Evolutionary conservation across 2,888 invertebrate genomes (phyloP).

Genomic region (Unio pictorum): DNA sequence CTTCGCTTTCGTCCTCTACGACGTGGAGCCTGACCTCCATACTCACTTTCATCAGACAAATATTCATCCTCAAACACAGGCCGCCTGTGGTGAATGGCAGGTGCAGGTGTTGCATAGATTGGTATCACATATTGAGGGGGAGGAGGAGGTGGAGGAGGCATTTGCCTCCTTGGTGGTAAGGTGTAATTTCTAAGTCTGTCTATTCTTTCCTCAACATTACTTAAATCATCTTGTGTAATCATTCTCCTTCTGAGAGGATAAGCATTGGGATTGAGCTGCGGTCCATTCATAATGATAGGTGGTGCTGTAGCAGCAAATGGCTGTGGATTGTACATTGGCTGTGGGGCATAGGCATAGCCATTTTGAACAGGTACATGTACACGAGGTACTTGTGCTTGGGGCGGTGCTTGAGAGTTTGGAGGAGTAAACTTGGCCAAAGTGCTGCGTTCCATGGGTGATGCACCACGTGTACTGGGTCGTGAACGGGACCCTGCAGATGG

Average conservation of each 20-base stretch:
- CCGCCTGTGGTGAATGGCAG: slow-evolving; percentile 45
- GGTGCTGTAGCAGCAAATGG: slow-evolving; percentile 31
- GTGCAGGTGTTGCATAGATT: slow-evolving; percentile 39
- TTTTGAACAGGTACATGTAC: slow-evolving; percentile 28
- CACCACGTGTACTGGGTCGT: slow-evolving; percentile 36
- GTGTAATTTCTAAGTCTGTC: slow-evolving; percentile 55
- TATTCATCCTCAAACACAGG: slow-evolving; percentile 49
- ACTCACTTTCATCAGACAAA: slow-evolving; percentile 49
- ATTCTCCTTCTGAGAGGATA: slow-evolving; percentile 23
- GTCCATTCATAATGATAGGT: slow-evolving; percentile 25
- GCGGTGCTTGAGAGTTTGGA: slow-evolving; percentile 41
- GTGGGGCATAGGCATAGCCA: slow-evolving; percentile 22
- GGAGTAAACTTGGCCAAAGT: slow-evolving; percentile 45
- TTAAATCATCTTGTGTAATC: slow-evolving; percentile 59
- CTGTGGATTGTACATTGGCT: slow-evolving; percentile 13
- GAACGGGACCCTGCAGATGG: slow-evolving; percentile 30
- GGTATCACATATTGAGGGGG: slow-evolving; percentile 42
- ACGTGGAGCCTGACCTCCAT: slow-evolving; percentile 38
- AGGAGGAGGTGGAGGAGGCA: slow-evolving; percentile 44
- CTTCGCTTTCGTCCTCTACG: slow-evolving; percentile 30
- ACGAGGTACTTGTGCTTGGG: not conserved
- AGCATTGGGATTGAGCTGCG: slow-evolving; percentile 14
- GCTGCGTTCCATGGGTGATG: slow-evolving; percentile 33
- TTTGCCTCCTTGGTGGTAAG: slow-evolving; percentile 44
- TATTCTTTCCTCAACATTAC: slow-evolving; percentile 53